phyloP scores from a whole-genome alignment of 2,888 invertebrate genomes.

The Mystacides longicornis region DNA sequence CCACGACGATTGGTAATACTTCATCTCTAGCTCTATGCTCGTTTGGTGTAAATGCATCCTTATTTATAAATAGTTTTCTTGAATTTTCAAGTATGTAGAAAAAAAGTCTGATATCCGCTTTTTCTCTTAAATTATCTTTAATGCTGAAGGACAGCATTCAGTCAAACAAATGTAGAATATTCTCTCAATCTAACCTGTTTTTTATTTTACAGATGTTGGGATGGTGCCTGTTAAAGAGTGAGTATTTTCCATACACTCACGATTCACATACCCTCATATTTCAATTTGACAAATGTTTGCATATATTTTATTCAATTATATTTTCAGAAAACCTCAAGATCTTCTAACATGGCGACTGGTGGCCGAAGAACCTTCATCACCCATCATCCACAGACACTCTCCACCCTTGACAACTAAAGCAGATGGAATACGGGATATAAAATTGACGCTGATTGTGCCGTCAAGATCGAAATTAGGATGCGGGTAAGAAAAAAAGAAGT shows the following conservation, averaged over 20 bases:
- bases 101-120: no score
- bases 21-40: no score
- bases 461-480: conserved; percentile 79
- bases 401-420: conserved; percentile 44
- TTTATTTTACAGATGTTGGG: conserved; percentile 72
- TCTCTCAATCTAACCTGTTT: conserved; percentile 23
- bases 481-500: conserved; percentile 48
- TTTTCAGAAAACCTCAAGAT: conserved; percentile 61
- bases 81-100: no score
- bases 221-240: conserved; percentile 93
- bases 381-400: conserved; percentile 49
- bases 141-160: no score
- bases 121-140: no score
- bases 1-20: no score
- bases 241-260: conserved; percentile 55
- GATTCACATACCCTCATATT: no score
- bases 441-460: conserved; percentile 71
- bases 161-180: not conserved
- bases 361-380: conserved; percentile 38
- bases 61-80: no score
- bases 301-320: not conserved
- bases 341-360: conserved; percentile 81
- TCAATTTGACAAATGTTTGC: not conserved
- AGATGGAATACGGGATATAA: conserved; percentile 54
- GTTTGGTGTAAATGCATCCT: no score